phyloP scores from a whole-genome alignment of 35 echinoderm and acorn worm genomes.

The Eucidaris tribuloides region DNA sequence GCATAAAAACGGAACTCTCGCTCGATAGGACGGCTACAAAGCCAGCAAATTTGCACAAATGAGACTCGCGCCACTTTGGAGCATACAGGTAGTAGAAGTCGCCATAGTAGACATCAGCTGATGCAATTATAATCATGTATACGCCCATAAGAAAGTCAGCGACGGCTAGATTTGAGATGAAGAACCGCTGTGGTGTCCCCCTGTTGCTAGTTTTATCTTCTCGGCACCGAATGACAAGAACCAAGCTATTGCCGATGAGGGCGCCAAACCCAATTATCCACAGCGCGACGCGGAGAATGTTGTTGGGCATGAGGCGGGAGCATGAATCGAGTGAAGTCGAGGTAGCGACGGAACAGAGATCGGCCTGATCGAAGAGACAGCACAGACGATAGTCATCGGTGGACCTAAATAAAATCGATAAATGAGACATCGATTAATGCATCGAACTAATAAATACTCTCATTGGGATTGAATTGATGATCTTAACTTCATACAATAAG shows the following conservation, averaged over 20 bases:
- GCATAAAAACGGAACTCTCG: conserved; percentile 64
- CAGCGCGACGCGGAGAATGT: conserved; percentile 6
- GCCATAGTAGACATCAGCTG: conserved; percentile 48
- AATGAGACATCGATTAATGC: no score
- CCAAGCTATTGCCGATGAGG: conserved; percentile 59
- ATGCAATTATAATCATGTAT: conserved; percentile 63
- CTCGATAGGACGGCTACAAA: conserved; percentile 57
- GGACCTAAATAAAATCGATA: no score
- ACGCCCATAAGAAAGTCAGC: conserved; percentile 78
- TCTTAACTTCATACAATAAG: no score
- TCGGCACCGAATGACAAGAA: conserved; percentile 28
- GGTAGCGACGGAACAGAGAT: background rate
- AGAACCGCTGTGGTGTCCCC: background rate
- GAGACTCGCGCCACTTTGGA: conserved; percentile 18
- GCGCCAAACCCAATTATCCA: conserved; percentile 65
- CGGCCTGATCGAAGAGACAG: conserved; percentile 3
- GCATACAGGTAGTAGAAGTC: conserved; percentile 46
- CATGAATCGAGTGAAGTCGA: background rate
- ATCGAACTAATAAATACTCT: no score
- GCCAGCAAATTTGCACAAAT: conserved; percentile 42
- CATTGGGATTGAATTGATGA: no score
- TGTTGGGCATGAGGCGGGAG: conserved; percentile 26
- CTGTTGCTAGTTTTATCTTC: background rate
- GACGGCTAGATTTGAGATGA: conserved; percentile 61
- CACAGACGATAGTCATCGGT: conserved; percentile 20